A percentile compares a stretch with the other conserved stretches of the same genome.
These are phyloP conservation scores for Sebastes kiyomatsui DNA, from an alignment of 2,797 vertebrate species.

Conservation along the genomic window DNA sequence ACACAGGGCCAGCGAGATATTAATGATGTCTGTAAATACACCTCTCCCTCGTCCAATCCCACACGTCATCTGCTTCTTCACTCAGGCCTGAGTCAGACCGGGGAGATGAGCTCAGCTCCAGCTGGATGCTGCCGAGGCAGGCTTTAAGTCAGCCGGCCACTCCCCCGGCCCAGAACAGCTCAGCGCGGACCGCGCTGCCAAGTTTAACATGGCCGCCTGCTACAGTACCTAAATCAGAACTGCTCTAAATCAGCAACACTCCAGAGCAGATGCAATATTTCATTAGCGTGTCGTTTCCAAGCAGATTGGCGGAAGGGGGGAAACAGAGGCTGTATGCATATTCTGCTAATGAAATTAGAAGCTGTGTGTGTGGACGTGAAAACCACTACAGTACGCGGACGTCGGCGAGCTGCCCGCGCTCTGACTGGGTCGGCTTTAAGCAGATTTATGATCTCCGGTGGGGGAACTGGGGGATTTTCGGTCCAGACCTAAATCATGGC, in stretches of 20 bases:
- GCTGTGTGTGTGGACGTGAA: constrained; percentile 58
- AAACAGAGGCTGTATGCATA: constrained; percentile 29
- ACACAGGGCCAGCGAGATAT: constrained; percentile 57
- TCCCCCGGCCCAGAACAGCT: constrained; percentile 40
- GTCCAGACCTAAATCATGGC: constrained; percentile 73
- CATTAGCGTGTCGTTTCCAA: constrained; percentile 50
- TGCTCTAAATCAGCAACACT: constrained; percentile 53
- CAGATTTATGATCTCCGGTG: constrained; percentile 75
- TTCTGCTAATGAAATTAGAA: constrained; percentile 79
- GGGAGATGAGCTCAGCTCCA: constrained; percentile 73
- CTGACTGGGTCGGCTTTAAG: constrained; percentile 51
- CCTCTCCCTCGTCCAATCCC: constrained; percentile 36
- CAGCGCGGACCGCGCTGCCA: constrained; percentile 33
- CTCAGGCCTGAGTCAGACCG: constrained; percentile 73
- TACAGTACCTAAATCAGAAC: constrained; percentile 59
- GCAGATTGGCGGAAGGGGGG: constrained; percentile 20
- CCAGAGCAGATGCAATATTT: constrained; percentile 58
- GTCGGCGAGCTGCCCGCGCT: constrained; percentile 38
- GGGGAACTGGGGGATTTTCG: constrained; percentile 47
- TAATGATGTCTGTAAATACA: constrained; percentile 71
- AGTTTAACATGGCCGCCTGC: constrained; percentile 57
- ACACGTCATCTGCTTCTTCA: constrained; percentile 76
- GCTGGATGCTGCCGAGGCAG: constrained; percentile 72
- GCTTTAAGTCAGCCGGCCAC: constrained; percentile 69
- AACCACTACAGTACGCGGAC: constrained; percentile 21